These are phyloP conservation scores for Limenitis arthemis DNA, from an alignment of 2,888 invertebrate species.

Conservation along the genomic window DNA sequence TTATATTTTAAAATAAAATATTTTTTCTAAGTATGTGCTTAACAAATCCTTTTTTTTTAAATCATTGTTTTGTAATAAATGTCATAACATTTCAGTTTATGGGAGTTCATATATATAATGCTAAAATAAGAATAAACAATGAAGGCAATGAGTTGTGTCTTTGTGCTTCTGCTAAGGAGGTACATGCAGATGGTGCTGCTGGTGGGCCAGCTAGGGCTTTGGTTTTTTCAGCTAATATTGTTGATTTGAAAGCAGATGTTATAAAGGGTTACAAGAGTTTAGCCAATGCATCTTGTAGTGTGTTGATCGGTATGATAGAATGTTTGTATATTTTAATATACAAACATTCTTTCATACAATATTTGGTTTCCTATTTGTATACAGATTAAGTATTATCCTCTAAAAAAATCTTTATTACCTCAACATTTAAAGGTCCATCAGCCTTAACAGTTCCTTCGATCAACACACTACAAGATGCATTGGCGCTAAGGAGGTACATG, in stretches of 20 bases:
- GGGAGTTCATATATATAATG: constrained; percentile 87
- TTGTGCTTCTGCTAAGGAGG: constrained; percentile 78
- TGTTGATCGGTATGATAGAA: no score
- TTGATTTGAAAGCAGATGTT: constrained; percentile 76
- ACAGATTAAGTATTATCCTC: no score
- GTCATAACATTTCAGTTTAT: constrained; percentile 75
- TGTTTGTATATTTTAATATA: no score
- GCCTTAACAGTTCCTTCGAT: constrained; percentile 85
- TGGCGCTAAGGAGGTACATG: constrained; percentile 80
- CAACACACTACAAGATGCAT: no score
- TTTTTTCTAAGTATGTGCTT: neutral
- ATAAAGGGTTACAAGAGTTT: constrained; percentile 71
- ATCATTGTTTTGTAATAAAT: no score
- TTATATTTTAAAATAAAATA: neutral
- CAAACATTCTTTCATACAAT: no score
- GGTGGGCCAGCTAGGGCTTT: constrained; percentile 77
- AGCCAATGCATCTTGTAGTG: constrained; percentile 81
- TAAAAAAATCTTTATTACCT: constrained; percentile 60
- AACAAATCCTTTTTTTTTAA: no score
- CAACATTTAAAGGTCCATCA: constrained; percentile 87
- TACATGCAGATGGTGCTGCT: constrained; percentile 82
- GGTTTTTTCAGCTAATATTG: constrained; percentile 80
- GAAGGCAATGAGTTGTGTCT: constrained; percentile 78
- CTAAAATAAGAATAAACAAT: constrained; percentile 53
- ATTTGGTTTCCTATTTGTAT: no score